phyloP scores from a whole-genome alignment of 2,113 vertebrate species.

The Rutilus rutilus region DNA sequence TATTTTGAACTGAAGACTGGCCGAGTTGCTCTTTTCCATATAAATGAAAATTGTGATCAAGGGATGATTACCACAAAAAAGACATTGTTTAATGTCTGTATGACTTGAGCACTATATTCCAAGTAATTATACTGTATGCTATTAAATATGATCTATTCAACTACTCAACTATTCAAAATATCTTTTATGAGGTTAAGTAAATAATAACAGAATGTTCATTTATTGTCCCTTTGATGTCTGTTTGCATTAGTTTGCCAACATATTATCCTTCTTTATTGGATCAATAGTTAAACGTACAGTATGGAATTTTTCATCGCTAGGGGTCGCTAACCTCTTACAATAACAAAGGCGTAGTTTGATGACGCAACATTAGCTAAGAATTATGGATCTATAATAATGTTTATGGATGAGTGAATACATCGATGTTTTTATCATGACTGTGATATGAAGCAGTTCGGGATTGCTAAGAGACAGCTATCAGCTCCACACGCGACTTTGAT shows the following conservation, averaged over 20 bases:
- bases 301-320: too few species aligned
- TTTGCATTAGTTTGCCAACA: not conserved
- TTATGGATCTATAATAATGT: too few species aligned
- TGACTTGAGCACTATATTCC: not conserved
- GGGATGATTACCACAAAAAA: not conserved
- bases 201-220: not conserved
- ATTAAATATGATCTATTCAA: not conserved
- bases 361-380: too few species aligned
- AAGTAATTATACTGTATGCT: not conserved
- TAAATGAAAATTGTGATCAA: not conserved
- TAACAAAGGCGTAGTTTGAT: too few species aligned
- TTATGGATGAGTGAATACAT: too few species aligned
- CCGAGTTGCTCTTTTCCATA: not conserved
- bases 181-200: not conserved
- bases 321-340: too few species aligned
- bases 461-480: too few species aligned
- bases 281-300: too few species aligned
- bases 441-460: too few species aligned
- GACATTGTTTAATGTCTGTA: too few species aligned
- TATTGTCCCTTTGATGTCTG: not conserved
- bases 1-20: not conserved
- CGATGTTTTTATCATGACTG: too few species aligned
- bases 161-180: not conserved
- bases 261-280: not conserved
- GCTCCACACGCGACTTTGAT: too few species aligned